Percentiles rank a stretch among this genome's conserved stretches.
Conservation (phyloP, 1,140 invertebrate genomes). For the Plectus sambesii region DNA sequence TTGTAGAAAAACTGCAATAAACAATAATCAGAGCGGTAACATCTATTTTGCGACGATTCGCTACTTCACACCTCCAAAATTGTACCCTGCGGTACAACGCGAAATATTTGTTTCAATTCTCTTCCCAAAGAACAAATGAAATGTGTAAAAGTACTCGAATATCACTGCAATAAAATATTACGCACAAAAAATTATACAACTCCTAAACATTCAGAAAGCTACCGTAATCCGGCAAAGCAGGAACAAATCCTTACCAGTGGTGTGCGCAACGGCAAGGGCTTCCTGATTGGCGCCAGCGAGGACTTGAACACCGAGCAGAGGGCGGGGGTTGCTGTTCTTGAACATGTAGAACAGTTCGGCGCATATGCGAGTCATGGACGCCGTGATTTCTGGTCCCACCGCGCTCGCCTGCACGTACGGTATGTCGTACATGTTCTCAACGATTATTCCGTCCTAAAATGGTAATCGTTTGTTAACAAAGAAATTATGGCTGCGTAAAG, state of each 20-base stretch:
- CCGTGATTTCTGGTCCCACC: conserved; percentile 56
- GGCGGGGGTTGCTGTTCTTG: conserved; percentile 25
- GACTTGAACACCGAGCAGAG: conserved; percentile 54
- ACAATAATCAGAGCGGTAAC: too few species aligned
- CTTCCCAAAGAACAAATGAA: too few species aligned
- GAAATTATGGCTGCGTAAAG: conserved; percentile 12
- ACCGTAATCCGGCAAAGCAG: too few species aligned
- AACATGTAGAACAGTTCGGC: too few species aligned
- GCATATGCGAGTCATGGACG: conserved; percentile 56
- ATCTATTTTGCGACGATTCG: too few species aligned
- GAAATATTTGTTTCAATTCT: conserved; percentile 9
- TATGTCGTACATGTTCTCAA: conserved; percentile 77
- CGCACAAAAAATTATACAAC: too few species aligned
- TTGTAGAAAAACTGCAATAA: conserved; percentile 8
- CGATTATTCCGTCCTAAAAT: conserved; percentile 60
- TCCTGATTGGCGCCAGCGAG: conserved; percentile 64
- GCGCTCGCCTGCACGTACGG: conserved; percentile 58
- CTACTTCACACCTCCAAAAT: too few species aligned
- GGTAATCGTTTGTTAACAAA: conserved; percentile 15
- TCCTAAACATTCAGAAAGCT: too few species aligned
- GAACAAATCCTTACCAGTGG: conserved; percentile 53
- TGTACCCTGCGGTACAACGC: too few species aligned
- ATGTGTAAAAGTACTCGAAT: too few species aligned
- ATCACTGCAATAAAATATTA: too few species aligned
- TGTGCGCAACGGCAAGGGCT: conserved; percentile 64